A percentile compares a stretch with the other conserved stretches of the same genome.
phyloP scores from a whole-genome alignment of 1,140 invertebrate species.

The Ostrea denselamellosa region DNA sequence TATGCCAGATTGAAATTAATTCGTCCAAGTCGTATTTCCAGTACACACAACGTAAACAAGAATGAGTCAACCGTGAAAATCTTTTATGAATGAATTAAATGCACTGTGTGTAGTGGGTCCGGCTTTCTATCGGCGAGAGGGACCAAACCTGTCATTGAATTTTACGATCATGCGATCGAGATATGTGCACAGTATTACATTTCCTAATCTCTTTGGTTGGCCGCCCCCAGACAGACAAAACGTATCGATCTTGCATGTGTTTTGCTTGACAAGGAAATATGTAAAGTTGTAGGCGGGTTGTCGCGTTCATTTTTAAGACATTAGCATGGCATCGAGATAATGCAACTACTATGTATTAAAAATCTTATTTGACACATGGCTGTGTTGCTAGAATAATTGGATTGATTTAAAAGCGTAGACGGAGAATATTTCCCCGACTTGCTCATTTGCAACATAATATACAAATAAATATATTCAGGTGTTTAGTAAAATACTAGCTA shows the following conservation, averaged over 20 bases:
- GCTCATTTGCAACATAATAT: no score
- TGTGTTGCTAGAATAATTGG: no score
- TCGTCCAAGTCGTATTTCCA: conserved; percentile 19
- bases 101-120: not conserved
- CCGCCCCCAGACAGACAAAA: not conserved
- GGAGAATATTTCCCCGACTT: no score
- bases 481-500: no score
- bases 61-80: conserved; percentile 8
- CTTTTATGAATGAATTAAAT: conserved; percentile 37
- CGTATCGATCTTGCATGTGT: conserved; percentile 16
- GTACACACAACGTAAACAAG: conserved; percentile 1
- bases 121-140: not conserved
- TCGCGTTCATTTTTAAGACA: not conserved
- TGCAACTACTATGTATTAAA: no score
- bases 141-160: not conserved
- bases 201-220: not conserved
- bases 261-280: not conserved
- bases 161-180: not conserved
- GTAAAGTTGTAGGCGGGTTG: not conserved
- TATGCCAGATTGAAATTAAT: conserved; percentile 31
- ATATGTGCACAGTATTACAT: not conserved
- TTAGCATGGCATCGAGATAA: no score
- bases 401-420: no score
- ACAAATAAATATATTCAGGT: no score
- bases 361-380: no score